Percentiles rank a stretch among this genome's conserved stretches.
Conservation (phyloP, 1,140 invertebrate species). For the Drosophila kepulauana region DNA sequence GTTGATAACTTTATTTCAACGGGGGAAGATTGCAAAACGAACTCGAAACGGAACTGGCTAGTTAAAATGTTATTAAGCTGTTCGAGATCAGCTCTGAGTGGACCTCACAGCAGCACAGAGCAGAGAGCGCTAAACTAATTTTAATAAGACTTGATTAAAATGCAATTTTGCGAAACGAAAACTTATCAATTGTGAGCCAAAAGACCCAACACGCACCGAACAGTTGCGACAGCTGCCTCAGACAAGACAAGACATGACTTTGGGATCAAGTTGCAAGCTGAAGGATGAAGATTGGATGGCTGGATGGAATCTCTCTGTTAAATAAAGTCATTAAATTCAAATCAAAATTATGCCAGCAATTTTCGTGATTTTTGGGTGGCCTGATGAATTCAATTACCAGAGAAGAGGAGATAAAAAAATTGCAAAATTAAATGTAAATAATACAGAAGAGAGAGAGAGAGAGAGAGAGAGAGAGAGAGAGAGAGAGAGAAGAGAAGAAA, state of each 20-base stretch:
- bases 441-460: background rate
- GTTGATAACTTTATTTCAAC: slow-evolving; percentile 78
- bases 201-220: slow-evolving; percentile 23
- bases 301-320: slow-evolving; percentile 7
- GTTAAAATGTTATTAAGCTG: slow-evolving; percentile 52
- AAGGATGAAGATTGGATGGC: background rate
- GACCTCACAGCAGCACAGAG: slow-evolving; percentile 60
- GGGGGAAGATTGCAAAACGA: background rate
- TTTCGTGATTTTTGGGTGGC: slow-evolving; percentile 73
- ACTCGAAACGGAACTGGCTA: slow-evolving; percentile 49
- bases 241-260: background rate
- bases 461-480: background rate
- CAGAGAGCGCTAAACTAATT: slow-evolving; percentile 69
- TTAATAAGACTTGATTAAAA: slow-evolving; percentile 83
- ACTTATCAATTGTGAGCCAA: slow-evolving; percentile 44
- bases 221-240: slow-evolving; percentile 9
- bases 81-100: background rate
- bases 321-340: slow-evolving; percentile 83
- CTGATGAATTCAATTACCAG: slow-evolving; percentile 67
- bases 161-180: slow-evolving; percentile 63
- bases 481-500: background rate
- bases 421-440: slow-evolving; percentile 40
- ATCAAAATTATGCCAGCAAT: slow-evolving; percentile 80
- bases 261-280: no score
- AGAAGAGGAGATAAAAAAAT: slow-evolving; percentile 24